A percentile compares a stretch with the other conserved stretches of the same genome.
These are phyloP conservation scores for Blastobasis adustella DNA, from an alignment of 2,888 invertebrate genomes.

Conservation along the genomic window DNA sequence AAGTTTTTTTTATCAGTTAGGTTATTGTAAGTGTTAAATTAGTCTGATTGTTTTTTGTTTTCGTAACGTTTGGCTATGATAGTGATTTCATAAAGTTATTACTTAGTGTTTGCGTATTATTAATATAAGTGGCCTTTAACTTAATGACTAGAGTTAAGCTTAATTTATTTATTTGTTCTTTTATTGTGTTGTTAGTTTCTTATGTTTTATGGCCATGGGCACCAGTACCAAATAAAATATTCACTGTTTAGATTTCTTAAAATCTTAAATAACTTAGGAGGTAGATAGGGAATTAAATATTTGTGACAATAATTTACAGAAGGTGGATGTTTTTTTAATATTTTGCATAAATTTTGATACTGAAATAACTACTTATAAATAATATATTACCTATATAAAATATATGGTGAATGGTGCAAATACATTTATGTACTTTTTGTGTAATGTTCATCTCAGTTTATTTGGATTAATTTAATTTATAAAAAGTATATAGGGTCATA, in stretches of 20 bases:
- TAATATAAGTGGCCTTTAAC: conserved; percentile 32
- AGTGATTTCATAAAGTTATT: not conserved
- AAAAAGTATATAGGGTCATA: no score
- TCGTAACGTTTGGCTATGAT: not conserved
- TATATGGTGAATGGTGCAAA: no score
- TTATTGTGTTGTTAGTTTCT: conserved; percentile 17
- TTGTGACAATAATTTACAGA: no score
- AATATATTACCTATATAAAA: no score
- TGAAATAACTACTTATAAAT: no score
- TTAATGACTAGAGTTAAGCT: conserved; percentile 14
- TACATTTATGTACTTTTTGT: no score
- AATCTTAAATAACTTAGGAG: no score
- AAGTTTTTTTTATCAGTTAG: not conserved
- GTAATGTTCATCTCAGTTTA: no score
- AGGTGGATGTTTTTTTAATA: no score
- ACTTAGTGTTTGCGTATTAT: conserved; percentile 5
- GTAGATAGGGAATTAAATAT: no score
- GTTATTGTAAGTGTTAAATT: not conserved
- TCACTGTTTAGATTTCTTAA: conserved; percentile 29
- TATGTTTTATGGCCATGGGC: conserved; percentile 31
- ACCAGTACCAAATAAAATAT: conserved; percentile 65
- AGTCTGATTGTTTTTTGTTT: not conserved
- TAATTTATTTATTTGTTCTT: conserved; percentile 21
- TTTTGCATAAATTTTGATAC: no score
- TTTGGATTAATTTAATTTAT: no score